Percentiles rank a stretch among this genome's conserved stretches.
Evolutionary conservation across 2,888 invertebrate species (phyloP).

Genomic region (Malthinus flaveolus): DNA sequence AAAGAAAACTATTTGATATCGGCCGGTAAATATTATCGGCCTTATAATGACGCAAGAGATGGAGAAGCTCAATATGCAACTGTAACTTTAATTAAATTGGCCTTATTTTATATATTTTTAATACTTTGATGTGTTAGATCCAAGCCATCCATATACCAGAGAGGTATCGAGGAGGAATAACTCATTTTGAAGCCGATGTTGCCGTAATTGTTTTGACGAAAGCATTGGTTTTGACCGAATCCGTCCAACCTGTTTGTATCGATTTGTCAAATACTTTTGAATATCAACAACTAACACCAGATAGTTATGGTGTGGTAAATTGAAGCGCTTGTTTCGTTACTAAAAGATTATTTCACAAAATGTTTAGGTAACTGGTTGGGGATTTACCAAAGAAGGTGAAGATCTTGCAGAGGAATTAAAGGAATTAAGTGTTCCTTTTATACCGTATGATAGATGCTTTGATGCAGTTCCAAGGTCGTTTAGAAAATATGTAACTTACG

Average conservation of each 20-base stretch:
- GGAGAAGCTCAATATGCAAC: constrained; percentile 3
- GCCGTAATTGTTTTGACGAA: constrained; percentile 45
- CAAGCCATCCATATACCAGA: constrained; percentile 31
- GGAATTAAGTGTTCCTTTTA: constrained; percentile 32
- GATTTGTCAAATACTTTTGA: constrained; percentile 34
- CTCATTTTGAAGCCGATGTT: constrained; percentile 44
- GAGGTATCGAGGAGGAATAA: constrained; percentile 37
- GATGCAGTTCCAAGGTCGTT: constrained; percentile 21
- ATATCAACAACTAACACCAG: constrained; percentile 6
- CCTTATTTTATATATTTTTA: too few species aligned
- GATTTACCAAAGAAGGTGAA: constrained; percentile 37
- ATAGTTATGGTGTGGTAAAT: constrained; percentile 38
- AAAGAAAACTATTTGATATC: constrained; percentile 34
- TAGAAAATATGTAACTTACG: constrained; percentile 35
- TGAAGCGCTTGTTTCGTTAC: too few species aligned
- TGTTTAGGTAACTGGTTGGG: constrained; percentile 46
- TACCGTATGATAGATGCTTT: constrained; percentile 32
- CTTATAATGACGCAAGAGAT: constrained; percentile 39
- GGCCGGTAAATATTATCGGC: constrained; percentile 45
- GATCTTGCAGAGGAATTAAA: constrained; percentile 38
- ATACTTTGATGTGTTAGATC: too few species aligned
- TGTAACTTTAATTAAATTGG: neutral
- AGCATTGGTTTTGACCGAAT: constrained; percentile 39
- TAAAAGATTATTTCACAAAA: neutral
- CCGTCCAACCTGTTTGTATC: constrained; percentile 50